Conservation (phyloP, 1,140 invertebrate genomes). For the Zaprionus africanus region DNA sequence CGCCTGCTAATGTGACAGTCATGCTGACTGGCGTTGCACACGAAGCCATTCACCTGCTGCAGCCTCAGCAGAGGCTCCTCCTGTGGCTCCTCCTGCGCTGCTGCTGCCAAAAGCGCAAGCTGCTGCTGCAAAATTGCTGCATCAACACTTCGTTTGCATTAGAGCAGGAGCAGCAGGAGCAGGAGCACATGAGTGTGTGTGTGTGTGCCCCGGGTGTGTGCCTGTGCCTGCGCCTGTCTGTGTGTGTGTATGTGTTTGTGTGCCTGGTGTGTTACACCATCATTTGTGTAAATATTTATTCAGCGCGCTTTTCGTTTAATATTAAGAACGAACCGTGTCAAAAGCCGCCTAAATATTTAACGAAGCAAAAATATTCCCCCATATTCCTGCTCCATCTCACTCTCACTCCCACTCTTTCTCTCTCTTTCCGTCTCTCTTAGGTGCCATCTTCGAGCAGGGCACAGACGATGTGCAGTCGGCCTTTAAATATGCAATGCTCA, state of each 20-base stretch:
- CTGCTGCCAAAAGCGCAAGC: conserved; percentile 67
- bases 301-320: conserved; percentile 77
- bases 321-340: conserved; percentile 76
- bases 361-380: conserved; percentile 71
- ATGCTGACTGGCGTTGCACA: conserved; percentile 78
- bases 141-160: conserved; percentile 79
- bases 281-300: conserved; percentile 81
- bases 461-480: conserved; percentile 94
- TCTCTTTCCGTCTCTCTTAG: conserved; percentile 84
- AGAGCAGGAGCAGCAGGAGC: conserved; percentile 45
- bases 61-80: conserved; percentile 8
- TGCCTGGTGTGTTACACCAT: conserved; percentile 58
- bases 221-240: conserved; percentile 4
- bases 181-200: background rate
- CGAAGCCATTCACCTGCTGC: conserved; percentile 56
- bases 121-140: conserved; percentile 68
- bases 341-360: conserved; percentile 81
- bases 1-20: conserved; percentile 77
- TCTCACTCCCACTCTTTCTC: background rate
- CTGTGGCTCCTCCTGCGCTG: conserved; percentile 27
- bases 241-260: conserved; percentile 21
- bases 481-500: conserved; percentile 93
- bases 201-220: conserved; percentile 9
- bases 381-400: background rate
- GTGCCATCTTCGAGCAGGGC: conserved; percentile 95